These are phyloP conservation scores for Aphrophora alni DNA, from an alignment of 2,888 invertebrate species.

Conservation along the genomic window DNA sequence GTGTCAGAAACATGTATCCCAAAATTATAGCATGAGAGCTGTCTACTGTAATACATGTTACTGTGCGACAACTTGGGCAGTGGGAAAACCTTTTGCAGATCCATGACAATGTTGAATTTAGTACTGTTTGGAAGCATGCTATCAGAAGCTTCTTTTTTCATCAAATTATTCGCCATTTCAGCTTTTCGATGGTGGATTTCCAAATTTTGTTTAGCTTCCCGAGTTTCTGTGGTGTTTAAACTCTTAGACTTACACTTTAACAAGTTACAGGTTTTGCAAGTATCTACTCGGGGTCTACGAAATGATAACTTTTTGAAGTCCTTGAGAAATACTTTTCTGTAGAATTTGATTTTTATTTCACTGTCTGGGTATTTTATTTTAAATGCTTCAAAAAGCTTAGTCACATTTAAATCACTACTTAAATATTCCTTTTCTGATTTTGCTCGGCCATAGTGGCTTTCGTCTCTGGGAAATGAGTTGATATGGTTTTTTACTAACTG, in stretches of 20 bases:
- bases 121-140: neutral
- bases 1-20: neutral
- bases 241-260: no score
- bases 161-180: neutral
- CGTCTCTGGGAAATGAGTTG: neutral
- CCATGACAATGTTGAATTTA: constrained; percentile 11
- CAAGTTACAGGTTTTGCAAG: neutral
- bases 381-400: neutral
- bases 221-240: no score
- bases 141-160: neutral
- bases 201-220: neutral
- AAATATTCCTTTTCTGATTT: neutral
- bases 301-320: neutral
- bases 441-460: neutral
- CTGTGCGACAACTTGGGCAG: no score
- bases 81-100: constrained; percentile 16
- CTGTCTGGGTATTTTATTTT: neutral
- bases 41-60: constrained; percentile 12
- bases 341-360: neutral
- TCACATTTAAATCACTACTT: neutral
- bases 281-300: neutral
- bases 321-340: neutral
- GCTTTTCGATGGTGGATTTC: neutral
- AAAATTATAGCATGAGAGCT: constrained; percentile 4
- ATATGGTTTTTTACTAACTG: neutral